Evolutionary conservation across 1,140 invertebrate genomes (phyloP).

Genomic region (Dendrolimus punctatus): DNA sequence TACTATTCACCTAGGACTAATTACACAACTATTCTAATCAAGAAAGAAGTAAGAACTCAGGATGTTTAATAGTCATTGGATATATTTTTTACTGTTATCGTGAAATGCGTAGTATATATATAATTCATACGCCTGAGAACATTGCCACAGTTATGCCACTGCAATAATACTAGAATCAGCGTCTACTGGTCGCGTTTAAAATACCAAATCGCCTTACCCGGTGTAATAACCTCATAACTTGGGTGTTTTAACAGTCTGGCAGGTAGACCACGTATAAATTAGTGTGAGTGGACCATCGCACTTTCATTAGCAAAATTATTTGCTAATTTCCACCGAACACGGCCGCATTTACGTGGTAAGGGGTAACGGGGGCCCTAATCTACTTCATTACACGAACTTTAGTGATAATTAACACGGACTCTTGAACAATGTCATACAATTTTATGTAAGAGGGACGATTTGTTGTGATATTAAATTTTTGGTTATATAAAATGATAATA

Average conservation of each 20-base stretch:
- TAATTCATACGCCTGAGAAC: conserved; percentile 24
- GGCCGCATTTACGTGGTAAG: conserved; percentile 25
- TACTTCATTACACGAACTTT: conserved; percentile 38
- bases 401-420: conserved; percentile 42
- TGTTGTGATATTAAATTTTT: too few relatives aligned
- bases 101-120: conserved; percentile 14
- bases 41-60: too few relatives aligned
- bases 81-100: conserved; percentile 11
- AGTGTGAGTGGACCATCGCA: conserved; percentile 21
- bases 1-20: too few relatives aligned
- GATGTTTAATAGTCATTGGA: conserved; percentile 7
- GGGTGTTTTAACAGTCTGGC: conserved; percentile 16
- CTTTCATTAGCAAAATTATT: conserved; percentile 51
- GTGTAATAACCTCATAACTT: conserved; percentile 14
- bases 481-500: too few relatives aligned
- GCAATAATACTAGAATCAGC: too few relatives aligned
- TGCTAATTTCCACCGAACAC: conserved; percentile 47
- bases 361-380: conserved; percentile 36
- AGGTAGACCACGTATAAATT: conserved; percentile 21
- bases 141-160: conserved; percentile 17
- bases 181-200: conserved; percentile 6
- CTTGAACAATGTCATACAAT: conserved; percentile 30
- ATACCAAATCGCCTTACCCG: conserved; percentile 16
- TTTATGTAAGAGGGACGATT: conserved; percentile 1
- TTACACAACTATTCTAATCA: too few relatives aligned